Base-by-base conservation (phyloP, 2,113 vertebrate genomes). In the Vanacampus margaritifer region DNA sequence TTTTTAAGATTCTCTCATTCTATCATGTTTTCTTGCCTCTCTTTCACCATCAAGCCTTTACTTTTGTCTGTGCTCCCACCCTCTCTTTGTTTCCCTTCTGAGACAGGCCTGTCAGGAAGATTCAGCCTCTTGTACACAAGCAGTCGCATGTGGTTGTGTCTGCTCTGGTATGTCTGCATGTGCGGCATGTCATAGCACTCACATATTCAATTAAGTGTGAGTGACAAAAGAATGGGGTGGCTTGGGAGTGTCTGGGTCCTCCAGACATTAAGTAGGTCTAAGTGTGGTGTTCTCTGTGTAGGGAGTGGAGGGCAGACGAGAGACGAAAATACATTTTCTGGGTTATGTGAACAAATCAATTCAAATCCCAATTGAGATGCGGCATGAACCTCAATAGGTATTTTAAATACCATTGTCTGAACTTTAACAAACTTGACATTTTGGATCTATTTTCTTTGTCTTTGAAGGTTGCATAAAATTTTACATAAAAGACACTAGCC, bases 91-190 rank as follows among this genome's bases (percentile, higher is more conserved):
- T 72, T 71, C 60, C 64, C 83, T 73, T 73, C 51, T 2, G 72
- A 87, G 84, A 81, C 70, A 64, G 69, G 65, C 80, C 74, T 86
- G 86, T 87, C 86, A 79, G 53, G 51, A 78, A 80, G 64, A 86
- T 79, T 84, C 78, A 84, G 71, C 62, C 69, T 65, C 75, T 77
- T 83, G 76, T 86, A 74, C 68, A 75, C 70, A 43, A 71, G 69
- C 71, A 69, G 76, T 79, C 79, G 73, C 72, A 72, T 68, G 72
- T 53, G 54, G 54, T 83, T 78, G 64, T 64, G 48, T 72, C 64
- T 73, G 64, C 68, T 59, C 56, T 60, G 28, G 62, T 51, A 17
- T 66, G 39, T 71, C 50, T 69, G 53, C 19, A 3, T 54, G 61
- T 76, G 64, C 50, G 21, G 41, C 59, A 78, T 0, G 41, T 64